These are phyloP conservation scores for Marmota flaviventris DNA, from an alignment of 2,113 vertebrate genomes.

Conservation along the genomic window DNA sequence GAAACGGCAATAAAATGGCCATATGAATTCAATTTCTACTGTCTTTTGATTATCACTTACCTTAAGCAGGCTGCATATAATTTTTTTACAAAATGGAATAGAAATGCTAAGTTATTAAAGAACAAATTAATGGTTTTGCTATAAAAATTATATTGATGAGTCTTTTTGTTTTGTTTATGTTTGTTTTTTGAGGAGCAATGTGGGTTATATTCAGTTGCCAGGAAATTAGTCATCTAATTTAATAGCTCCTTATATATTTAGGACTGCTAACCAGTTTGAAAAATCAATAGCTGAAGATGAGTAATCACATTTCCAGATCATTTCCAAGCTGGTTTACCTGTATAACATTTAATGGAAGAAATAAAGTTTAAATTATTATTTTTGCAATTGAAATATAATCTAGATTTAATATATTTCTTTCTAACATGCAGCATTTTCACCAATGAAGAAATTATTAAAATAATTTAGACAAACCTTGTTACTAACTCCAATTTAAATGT, in stretches of 20 bases:
- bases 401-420: neutral
- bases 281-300: conserved; percentile 12
- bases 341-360: conserved; percentile 10
- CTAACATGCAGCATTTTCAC: neutral
- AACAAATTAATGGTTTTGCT: conserved; percentile 47
- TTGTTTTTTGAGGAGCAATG: neutral
- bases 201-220: neutral
- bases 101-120: conserved; percentile 48
- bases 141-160: neutral
- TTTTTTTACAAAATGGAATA: neutral
- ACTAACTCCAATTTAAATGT: neutral
- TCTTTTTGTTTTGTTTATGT: neutral
- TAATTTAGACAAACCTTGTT: neutral
- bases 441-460: conserved; percentile 26
- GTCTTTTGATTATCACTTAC: conserved; percentile 47
- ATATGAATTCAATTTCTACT: neutral
- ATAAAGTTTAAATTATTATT: neutral
- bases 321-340: neutral
- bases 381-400: conserved; percentile 38
- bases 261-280: neutral
- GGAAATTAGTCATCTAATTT: conserved; percentile 42
- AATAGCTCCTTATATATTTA: neutral
- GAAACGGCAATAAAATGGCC: conserved; percentile 38
- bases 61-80: conserved; percentile 50
- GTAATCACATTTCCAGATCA: conserved; percentile 38